Evolutionary conservation across 92 coral and sea anemone species (phyloP).

Genomic region (Phenganax stokvisi): DNA sequence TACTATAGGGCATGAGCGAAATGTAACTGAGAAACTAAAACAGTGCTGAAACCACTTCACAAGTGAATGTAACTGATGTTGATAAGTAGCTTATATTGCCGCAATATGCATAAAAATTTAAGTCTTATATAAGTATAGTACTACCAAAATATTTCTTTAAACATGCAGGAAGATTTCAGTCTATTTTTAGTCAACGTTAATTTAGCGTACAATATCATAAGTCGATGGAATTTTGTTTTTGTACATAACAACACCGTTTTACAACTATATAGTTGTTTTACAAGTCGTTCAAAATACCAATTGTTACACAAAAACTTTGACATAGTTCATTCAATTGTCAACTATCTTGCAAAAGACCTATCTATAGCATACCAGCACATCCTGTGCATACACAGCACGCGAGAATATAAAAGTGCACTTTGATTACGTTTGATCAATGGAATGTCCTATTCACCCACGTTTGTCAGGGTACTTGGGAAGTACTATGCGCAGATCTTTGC

Average conservation of each 20-base stretch:
- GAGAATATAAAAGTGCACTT: not conserved
- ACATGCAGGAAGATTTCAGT: not conserved
- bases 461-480: not conserved
- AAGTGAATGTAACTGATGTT: too few relatives aligned
- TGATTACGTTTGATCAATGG: not conserved
- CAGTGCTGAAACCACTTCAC: too few relatives aligned
- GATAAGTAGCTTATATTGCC: too few relatives aligned
- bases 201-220: not conserved
- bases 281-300: not conserved
- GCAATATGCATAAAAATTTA: too few relatives aligned
- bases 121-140: too few relatives aligned
- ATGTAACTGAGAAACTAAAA: not conserved
- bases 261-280: not conserved
- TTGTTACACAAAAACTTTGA: too few relatives aligned
- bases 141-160: too few relatives aligned
- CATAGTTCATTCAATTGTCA: too few relatives aligned
- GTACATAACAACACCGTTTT: too few relatives aligned
- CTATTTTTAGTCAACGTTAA: not conserved
- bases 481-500: conserved; percentile 1
- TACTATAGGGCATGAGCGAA: not conserved
- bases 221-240: not conserved
- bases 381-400: not conserved
- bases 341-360: too few relatives aligned
- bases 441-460: conserved; percentile 20
- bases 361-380: not conserved